Evolutionary conservation across 2,797 vertebrate species (phyloP).

Genomic region (Percopsis omiscomaycus): DNA sequence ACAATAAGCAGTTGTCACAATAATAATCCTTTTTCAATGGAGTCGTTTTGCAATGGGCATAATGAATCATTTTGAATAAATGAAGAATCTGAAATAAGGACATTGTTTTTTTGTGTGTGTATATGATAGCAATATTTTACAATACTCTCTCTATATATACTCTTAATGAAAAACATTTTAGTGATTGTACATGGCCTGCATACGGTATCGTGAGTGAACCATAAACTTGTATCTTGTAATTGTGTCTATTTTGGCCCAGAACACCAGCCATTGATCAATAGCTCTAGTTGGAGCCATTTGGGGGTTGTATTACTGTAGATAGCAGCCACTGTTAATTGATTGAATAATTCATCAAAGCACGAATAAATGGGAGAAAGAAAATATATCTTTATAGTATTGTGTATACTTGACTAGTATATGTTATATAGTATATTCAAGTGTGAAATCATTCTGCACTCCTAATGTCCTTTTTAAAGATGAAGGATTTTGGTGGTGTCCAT

Average conservation of each 20-base stretch:
- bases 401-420: too few relatives aligned
- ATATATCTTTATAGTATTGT: not conserved
- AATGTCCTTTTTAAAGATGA: slow-evolving; percentile 12
- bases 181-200: not conserved
- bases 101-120: slow-evolving; percentile 1
- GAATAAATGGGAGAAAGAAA: slow-evolving; percentile 30
- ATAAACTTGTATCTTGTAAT: not conserved
- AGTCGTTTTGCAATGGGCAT: slow-evolving; percentile 1
- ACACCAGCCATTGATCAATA: slow-evolving; percentile 27
- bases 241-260: slow-evolving; percentile 6
- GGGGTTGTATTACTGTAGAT: slow-evolving; percentile 16
- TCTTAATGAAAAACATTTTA: too few relatives aligned
- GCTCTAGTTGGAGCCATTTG: slow-evolving; percentile 34
- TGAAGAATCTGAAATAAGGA: not conserved
- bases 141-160: not conserved
- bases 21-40: too few relatives aligned
- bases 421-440: slow-evolving; percentile 13
- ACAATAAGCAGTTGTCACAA: not conserved
- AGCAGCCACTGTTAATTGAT: slow-evolving; percentile 35
- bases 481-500: slow-evolving; percentile 13
- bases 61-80: not conserved
- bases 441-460: slow-evolving; percentile 25
- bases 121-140: slow-evolving; percentile 3
- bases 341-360: slow-evolving; percentile 48
- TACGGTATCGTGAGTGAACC: not conserved